A percentile compares a stretch with the other conserved stretches of the same genome.
Conservation (phyloP, 2,888 invertebrate genomes). For the Cryptocephalus moraei region DNA sequence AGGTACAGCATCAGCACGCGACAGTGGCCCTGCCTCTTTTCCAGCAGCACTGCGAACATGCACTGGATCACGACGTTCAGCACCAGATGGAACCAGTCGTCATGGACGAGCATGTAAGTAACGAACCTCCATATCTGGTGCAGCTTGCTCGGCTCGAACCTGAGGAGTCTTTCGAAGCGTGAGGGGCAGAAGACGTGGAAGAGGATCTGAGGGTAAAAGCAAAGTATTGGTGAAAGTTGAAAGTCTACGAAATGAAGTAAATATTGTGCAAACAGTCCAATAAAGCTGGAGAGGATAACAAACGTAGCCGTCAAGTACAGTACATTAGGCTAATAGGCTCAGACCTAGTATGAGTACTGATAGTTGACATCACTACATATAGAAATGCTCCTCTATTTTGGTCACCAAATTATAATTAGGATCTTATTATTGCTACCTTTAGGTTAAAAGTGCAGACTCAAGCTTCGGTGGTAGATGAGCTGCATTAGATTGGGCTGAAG, state of each 20-base stretch:
- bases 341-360: no score
- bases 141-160: constrained; percentile 54
- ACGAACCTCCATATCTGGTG: constrained; percentile 68
- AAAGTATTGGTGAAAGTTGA: constrained; percentile 1
- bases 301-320: background rate
- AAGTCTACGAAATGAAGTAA: background rate
- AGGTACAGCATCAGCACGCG: constrained; percentile 62
- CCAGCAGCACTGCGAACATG: constrained; percentile 46
- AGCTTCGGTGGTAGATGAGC: no score
- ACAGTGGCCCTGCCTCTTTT: constrained; percentile 64
- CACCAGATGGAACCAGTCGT: constrained; percentile 62
- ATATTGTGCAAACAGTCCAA: background rate
- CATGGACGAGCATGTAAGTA: constrained; percentile 72
- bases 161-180: constrained; percentile 29
- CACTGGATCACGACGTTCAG: constrained; percentile 65
- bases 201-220: constrained; percentile 13
- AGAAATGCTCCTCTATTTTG: no score
- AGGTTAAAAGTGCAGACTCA: no score
- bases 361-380: no score
- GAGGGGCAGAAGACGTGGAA: constrained; percentile 20
- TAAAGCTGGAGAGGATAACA: no score
- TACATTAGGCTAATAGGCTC: no score
- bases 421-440: no score
- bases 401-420: no score
- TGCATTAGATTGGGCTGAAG: no score